Evolutionary conservation across 2,797 vertebrate genomes (phyloP).

Genomic region (Anabacerthia variegaticeps): DNA sequence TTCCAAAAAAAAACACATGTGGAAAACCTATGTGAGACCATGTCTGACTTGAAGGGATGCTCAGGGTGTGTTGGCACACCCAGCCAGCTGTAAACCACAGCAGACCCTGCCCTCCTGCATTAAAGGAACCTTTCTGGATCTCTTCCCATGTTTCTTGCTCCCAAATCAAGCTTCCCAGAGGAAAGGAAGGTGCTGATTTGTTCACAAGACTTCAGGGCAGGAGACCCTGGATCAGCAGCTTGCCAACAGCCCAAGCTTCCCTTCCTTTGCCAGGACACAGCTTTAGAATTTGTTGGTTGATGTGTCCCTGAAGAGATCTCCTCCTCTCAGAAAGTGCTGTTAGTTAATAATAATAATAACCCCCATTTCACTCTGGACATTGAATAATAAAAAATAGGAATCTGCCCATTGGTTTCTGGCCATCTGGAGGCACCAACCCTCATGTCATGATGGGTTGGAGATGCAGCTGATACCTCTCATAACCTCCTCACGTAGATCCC

Average conservation of each 20-base stretch:
- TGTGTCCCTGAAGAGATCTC: neutral
- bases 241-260: neutral
- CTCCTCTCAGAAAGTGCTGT: neutral
- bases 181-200: neutral
- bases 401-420: neutral
- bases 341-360: neutral
- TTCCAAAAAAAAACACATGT: neutral
- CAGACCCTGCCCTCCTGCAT: neutral
- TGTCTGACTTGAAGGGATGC: neutral
- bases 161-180: neutral
- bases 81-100: neutral
- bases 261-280: neutral
- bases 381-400: neutral
- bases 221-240: neutral
- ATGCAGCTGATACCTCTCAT: neutral
- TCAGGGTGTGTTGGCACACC: neutral
- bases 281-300: neutral
- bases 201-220: neutral
- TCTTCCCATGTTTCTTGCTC: neutral
- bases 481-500: neutral
- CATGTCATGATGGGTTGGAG: neutral
- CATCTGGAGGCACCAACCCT: neutral
- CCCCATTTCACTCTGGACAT: neutral
- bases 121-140: neutral
- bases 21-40: rapidly evolving